These are phyloP conservation scores for Galeopterus variegatus DNA, from an alignment of 2,113 vertebrate genomes.

Conservation along the genomic window DNA sequence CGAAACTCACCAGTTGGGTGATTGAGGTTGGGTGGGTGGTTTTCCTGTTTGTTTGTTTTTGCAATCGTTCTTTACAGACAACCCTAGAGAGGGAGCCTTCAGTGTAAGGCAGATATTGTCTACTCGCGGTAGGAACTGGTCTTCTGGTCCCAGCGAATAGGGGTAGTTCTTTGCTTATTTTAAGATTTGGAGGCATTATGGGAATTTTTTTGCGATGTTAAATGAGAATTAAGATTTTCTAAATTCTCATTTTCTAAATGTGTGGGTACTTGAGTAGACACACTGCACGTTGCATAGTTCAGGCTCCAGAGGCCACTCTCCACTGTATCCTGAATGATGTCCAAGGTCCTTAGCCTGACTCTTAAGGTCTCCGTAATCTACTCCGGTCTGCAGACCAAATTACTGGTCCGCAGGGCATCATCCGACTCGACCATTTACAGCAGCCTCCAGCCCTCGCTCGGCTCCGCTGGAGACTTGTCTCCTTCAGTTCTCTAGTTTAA, in stretches of 20 bases:
- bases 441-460: neutral
- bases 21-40: neutral
- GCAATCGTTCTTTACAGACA: neutral
- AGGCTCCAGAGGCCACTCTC: neutral
- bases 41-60: neutral
- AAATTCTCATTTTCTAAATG: neutral
- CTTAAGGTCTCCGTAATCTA: neutral
- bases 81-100: neutral
- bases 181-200: neutral
- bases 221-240: neutral
- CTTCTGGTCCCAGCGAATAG: neutral
- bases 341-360: neutral
- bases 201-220: neutral
- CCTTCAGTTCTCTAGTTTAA: neutral
- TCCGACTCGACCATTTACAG: neutral
- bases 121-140: neutral
- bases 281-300: neutral
- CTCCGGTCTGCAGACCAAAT: neutral
- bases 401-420: rapidly evolving
- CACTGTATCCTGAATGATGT: neutral
- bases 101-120: neutral
- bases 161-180: neutral
- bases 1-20: neutral
- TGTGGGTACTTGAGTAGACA: constrained; percentile 11
- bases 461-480: neutral